Base-by-base conservation (phyloP, 53 echinoderm and acorn worm genomes). In the Apostichopus leukothele region DNA sequence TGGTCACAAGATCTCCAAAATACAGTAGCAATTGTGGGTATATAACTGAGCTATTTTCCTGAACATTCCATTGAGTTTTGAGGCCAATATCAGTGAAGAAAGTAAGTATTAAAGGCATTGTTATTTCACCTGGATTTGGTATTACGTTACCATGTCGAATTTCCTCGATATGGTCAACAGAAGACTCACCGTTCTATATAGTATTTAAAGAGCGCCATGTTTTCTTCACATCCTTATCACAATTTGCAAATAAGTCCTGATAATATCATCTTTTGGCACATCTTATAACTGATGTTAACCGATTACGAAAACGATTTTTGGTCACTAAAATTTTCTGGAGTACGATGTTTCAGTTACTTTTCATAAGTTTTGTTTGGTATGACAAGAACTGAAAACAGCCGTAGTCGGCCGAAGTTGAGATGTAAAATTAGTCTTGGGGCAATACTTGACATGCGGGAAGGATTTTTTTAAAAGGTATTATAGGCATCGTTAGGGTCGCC, bases 271-370 rank as follows among this genome's bases (percentile, higher is more conserved):
- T 61, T 61, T 61, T 61, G 61, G 61, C 61, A 61, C 10, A 76
- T 26, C 50, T 25, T 7, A 51, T 23, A 0, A 76, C 11, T 25
- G 27, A 23, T 20, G 11, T 25, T 10, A 26, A 23, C 7, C 27
- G 23, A 76, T 76, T 8, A 23, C 27, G 50, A 76, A 76, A 76
- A 5, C 27, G 23, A 39, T 76, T 76, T 23, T 13, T 50, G 26
- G 11, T 23, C 27, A 21, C 6, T 53, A 76, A 23, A 23, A 26
- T 25, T 76, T 6, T 76, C 6, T 51, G 23, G 6, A 76, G 61
- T 61, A 61, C 61, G 61, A 9, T 6, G 76, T 76, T 76, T 39
- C 50, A 76, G 76, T 6, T 76, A 76, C 76, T 76, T 76, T 76
- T 76, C 13, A 10, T 76, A 76, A 10, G 5, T 76, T 76, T 76